These are phyloP conservation scores for Apamea epomidion DNA, from an alignment of 2,888 invertebrate genomes.

Conservation along the genomic window DNA sequence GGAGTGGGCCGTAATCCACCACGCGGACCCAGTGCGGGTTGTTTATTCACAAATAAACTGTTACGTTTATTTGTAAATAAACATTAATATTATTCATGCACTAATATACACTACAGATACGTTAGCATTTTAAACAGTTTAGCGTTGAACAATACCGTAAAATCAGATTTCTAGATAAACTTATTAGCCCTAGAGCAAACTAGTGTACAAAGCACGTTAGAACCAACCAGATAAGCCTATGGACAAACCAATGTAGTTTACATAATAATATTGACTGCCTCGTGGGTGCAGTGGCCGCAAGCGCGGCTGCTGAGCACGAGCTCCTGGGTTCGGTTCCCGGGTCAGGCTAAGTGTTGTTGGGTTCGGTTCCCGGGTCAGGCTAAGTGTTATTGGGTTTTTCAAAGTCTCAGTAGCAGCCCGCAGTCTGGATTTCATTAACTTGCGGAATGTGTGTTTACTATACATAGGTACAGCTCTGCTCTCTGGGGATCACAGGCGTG, in stretches of 20 bases:
- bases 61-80: not conserved
- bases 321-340: too few species aligned
- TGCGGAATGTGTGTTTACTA: not conserved
- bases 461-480: not conserved
- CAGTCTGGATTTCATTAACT: not conserved
- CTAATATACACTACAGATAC: not conserved
- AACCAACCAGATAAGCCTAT: not conserved
- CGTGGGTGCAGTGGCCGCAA: too few species aligned
- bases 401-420: too few species aligned
- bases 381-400: too few species aligned
- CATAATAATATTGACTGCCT: too few species aligned
- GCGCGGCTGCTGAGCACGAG: too few species aligned
- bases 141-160: not conserved
- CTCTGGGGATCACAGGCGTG: not conserved
- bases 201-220: not conserved
- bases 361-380: too few species aligned
- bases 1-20: too few species aligned
- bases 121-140: slow-evolving; percentile 8
- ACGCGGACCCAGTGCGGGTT: too few species aligned
- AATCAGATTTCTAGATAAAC: not conserved
- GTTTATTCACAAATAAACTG: too few species aligned
- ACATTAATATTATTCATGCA: not conserved
- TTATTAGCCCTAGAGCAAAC: not conserved
- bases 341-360: too few species aligned
- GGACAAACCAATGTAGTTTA: not conserved